phyloP scores from a whole-genome alignment of 2,888 invertebrate genomes.

The Nasonovia ribisnigri region DNA sequence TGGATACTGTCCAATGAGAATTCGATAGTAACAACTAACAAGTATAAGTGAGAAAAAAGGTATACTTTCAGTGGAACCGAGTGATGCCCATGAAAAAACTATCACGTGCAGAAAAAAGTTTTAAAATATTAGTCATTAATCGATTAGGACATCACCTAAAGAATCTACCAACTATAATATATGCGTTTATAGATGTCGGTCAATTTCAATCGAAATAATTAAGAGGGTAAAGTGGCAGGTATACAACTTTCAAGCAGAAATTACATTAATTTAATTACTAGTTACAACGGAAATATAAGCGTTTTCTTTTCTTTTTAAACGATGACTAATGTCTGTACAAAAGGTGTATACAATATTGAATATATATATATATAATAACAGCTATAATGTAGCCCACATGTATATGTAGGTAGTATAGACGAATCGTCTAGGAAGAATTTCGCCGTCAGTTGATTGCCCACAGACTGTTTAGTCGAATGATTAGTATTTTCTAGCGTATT shows the following conservation, averaged over 20 bases:
- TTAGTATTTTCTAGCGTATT: conserved; percentile 25
- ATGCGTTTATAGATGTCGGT: neutral
- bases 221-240: neutral
- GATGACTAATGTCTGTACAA: neutral
- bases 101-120: no score
- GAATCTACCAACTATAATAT: no score
- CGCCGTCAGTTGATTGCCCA: neutral
- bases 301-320: neutral
- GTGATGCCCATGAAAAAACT: no score
- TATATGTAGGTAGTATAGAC: neutral
- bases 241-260: neutral
- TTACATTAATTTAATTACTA: neutral
- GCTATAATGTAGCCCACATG: no score
- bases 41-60: no score
- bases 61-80: no score
- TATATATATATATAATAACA: no score
- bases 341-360: neutral
- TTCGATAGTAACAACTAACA: no score
- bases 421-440: neutral
- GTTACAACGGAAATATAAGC: neutral
- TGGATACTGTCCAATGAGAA: no score
- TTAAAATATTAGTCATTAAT: no score
- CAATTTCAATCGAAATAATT: neutral
- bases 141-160: no score
- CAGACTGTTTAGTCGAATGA: neutral